These are phyloP conservation scores for Rallus crepitans DNA, from an alignment of 2,797 vertebrate genomes.

Conservation along the genomic window DNA sequence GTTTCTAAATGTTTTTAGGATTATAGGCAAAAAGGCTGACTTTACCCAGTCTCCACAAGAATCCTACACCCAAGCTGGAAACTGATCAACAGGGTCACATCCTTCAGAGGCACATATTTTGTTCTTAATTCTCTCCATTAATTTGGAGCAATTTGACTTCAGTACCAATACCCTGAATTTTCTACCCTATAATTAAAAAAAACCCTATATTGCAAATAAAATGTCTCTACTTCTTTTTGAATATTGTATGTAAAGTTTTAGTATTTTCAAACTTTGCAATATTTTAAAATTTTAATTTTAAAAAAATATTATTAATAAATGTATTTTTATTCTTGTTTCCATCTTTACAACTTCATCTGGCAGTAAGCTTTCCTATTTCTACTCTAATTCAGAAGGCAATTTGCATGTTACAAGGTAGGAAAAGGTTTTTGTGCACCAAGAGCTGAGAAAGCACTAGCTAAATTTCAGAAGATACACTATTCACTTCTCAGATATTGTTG, in stretches of 20 bases:
- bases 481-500: neutral
- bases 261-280: neutral
- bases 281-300: neutral
- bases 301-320: neutral
- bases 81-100: neutral
- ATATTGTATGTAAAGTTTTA: neutral
- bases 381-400: neutral
- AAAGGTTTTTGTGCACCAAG: accelerated
- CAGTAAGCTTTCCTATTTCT: neutral
- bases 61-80: neutral
- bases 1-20: neutral
- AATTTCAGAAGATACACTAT: neutral
- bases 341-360: neutral
- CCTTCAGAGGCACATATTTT: neutral
- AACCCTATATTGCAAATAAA: neutral
- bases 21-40: neutral
- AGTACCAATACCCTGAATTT: neutral
- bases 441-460: neutral
- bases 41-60: neutral
- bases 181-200: neutral
- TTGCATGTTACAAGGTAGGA: neutral
- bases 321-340: neutral
- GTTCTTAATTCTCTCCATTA: neutral
- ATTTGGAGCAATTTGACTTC: neutral
- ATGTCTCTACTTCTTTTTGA: neutral